Evolutionary conservation across 2,797 vertebrate genomes (phyloP).

Genomic region (Lateolabrax maculatus): DNA sequence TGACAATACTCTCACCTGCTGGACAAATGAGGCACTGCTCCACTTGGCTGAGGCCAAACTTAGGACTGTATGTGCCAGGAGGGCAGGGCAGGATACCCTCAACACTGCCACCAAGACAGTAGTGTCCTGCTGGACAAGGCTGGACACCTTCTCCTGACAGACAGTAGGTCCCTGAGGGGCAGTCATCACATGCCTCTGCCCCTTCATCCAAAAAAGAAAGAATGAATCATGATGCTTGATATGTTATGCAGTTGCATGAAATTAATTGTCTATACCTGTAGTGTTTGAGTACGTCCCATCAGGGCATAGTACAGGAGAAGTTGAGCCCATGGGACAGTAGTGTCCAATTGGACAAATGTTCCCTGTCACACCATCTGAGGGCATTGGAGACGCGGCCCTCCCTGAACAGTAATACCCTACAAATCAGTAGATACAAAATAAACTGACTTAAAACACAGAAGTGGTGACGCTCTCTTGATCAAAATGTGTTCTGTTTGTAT

Average conservation of each 20-base stretch:
- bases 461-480: background rate
- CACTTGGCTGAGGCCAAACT: slow-evolving; percentile 82
- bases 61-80: slow-evolving; percentile 88
- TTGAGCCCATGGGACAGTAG: slow-evolving; percentile 85
- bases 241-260: background rate
- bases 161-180: slow-evolving; percentile 90
- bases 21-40: slow-evolving; percentile 90
- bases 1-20: slow-evolving; percentile 87
- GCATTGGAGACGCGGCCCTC: slow-evolving; percentile 80
- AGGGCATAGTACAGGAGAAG: slow-evolving; percentile 79
- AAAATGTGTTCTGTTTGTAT: background rate
- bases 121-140: slow-evolving; percentile 87
- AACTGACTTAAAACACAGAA: background rate
- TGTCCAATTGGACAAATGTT: slow-evolving; percentile 85
- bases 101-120: slow-evolving; percentile 86
- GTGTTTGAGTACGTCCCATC: slow-evolving; percentile 85
- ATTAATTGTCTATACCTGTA: slow-evolving; percentile 83
- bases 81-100: slow-evolving; percentile 86
- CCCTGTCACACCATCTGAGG: slow-evolving; percentile 84
- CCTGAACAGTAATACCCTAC: slow-evolving; percentile 91
- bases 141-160: slow-evolving; percentile 82
- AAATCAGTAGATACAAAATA: slow-evolving; percentile 26
- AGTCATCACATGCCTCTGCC: slow-evolving; percentile 84
- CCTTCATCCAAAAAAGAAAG: slow-evolving; percentile 69
- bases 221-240: background rate